Evolutionary conservation across 1,140 invertebrate genomes (phyloP), one percentile per base, ranked within the genome.

Genomic region (Brachionus plicatilis): DNA sequence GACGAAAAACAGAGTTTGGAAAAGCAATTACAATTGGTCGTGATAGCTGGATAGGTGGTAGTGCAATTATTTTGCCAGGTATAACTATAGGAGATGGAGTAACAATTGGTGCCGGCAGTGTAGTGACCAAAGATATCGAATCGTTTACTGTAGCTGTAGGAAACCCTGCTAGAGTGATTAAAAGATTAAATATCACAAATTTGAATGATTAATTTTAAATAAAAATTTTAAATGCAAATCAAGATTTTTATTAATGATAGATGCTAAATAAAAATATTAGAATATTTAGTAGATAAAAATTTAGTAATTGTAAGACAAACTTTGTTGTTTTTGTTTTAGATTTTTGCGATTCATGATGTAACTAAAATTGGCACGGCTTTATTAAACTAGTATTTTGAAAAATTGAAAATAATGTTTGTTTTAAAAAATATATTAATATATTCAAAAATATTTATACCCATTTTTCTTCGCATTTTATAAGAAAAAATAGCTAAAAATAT

Each of bases 1-100:
- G 87, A n/a, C n/a, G 70, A 79, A 43, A 29, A 29, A 41, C n/a
- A 1, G 80, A 83, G 17, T 66, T 50, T 29, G 80, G 80, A 41
- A 83, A 70, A 45, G n/a, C 56, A 0, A 83, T 83, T 14, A 37
- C 56, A 6, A 83, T 83, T 9, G 80, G 80, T 33, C 20, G 20
- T 50, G 84, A 87, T 84, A 80, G 72, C 9, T 87, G 87, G 87
- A 83, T 87, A 41, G 87, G 87, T 17, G 87, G 86, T 11, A 82
- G 65, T 33, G 84, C 80, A 5, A 47, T 84, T 0, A 85, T 87
- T 66, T 82, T 85, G 14, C 86, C 87, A 9, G 87, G 87, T 8
- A 86, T 87, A 2, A 87, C 85, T 11, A 87, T 87, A 78, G 87
- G 87, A 0, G 85, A 87, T 66, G 84, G 83, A 72, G 85, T 85